Percentiles rank a stretch among this genome's conserved stretches.
phyloP scores from a whole-genome alignment of 2,888 invertebrate genomes.

The Synergus japonicus region DNA sequence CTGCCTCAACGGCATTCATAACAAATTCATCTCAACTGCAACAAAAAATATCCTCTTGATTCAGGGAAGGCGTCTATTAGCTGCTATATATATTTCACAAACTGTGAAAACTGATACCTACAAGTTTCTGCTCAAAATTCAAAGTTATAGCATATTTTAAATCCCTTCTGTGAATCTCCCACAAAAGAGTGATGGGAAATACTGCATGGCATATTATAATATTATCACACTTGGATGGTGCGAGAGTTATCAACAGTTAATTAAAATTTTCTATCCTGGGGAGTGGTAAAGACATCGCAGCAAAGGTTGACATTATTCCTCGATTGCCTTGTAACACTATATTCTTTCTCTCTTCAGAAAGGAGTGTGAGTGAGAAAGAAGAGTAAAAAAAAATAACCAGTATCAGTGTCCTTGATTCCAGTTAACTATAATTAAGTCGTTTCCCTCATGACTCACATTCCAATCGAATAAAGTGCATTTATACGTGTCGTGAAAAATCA shows the following conservation, averaged over 20 bases:
- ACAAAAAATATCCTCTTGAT: neutral
- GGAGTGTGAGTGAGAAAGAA: neutral
- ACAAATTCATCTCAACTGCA: neutral
- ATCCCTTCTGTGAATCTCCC: neutral
- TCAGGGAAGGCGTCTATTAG: neutral
- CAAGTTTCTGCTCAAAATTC: neutral
- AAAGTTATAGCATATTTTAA: neutral
- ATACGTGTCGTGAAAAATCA: neutral
- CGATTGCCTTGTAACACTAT: constrained; percentile 14
- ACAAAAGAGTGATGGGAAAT: neutral
- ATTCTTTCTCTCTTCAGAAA: constrained; percentile 19
- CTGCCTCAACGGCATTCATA: neutral
- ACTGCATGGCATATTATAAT: neutral
- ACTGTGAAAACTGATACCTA: neutral
- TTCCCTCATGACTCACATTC: constrained; percentile 25
- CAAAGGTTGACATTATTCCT: constrained; percentile 16
- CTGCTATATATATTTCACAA: neutral
- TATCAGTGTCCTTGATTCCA: constrained; percentile 27
- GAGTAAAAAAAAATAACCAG: constrained; percentile 22
- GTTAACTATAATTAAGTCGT: constrained; percentile 36
- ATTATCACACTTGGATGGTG: neutral
- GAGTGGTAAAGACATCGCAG: constrained; percentile 8
- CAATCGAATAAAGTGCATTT: constrained; percentile 20
- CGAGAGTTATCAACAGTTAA: neutral
- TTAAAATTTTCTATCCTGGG: constrained; percentile 12